These are phyloP conservation scores for Rhinoptilus africanus DNA, from an alignment of 2,113 vertebrate species.

Conservation along the genomic window DNA sequence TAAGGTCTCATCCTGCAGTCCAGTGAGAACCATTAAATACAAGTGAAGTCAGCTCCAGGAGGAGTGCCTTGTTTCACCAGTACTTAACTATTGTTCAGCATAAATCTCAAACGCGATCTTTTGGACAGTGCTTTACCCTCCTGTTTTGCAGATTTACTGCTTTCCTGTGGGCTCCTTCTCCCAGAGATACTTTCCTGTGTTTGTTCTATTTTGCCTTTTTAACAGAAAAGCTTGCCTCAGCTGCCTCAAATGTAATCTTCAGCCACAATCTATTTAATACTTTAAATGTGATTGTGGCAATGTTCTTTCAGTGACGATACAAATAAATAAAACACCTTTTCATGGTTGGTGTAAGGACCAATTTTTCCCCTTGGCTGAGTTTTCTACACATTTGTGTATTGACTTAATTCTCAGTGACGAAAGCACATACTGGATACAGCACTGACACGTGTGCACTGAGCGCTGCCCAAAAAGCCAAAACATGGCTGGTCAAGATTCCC, in stretches of 20 bases:
- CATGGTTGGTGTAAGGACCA: background rate
- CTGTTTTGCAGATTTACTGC: background rate
- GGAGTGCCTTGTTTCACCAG: background rate
- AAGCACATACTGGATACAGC: background rate
- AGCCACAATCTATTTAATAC: background rate
- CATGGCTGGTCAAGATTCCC: background rate
- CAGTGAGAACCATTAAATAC: background rate
- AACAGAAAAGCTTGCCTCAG: background rate
- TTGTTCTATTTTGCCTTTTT: background rate
- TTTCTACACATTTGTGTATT: background rate
- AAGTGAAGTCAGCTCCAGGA: background rate
- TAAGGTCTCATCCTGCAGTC: background rate
- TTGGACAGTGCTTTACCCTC: background rate
- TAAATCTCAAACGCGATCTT: accelerated
- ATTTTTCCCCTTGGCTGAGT: background rate
- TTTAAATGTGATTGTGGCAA: background rate
- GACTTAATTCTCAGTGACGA: background rate
- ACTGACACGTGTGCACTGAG: background rate
- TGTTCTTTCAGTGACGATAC: background rate
- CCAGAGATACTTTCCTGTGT: background rate
- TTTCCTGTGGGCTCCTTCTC: background rate
- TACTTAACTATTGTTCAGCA: background rate
- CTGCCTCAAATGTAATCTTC: background rate
- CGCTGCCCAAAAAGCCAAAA: background rate
- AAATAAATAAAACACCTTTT: background rate